Percentiles rank a stretch among this genome's conserved stretches.
These are phyloP conservation scores for Mesorhabditis sp. DNA, from an alignment of 2,888 invertebrate genomes.

Conservation along the genomic window DNA sequence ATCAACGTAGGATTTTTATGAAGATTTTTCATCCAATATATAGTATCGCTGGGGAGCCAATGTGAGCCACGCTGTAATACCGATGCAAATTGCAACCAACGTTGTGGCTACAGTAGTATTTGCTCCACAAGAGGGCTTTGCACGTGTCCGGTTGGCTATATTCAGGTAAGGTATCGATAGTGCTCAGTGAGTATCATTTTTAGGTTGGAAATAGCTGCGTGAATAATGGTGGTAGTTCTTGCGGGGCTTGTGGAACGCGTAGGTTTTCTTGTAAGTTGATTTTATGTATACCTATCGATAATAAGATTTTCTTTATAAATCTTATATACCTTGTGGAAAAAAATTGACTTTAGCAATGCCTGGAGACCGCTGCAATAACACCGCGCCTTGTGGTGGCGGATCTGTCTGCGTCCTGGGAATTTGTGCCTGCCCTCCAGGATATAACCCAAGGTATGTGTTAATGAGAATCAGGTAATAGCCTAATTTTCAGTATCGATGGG, in stretches of 20 bases:
- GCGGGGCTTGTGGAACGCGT: not conserved
- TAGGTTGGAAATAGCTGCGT: not conserved
- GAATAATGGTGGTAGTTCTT: not conserved
- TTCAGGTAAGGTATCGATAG: not conserved
- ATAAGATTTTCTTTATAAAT: not conserved
- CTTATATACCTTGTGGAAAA: not conserved
- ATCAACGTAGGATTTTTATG: too few species aligned
- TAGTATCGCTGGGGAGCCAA: constrained; percentile 44
- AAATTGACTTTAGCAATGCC: constrained; percentile 30
- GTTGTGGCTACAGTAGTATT: not conserved
- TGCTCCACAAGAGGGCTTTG: not conserved
- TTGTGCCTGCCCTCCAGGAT: constrained; percentile 53
- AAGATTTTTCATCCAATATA: constrained; percentile 2
- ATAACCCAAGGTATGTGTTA: constrained; percentile 35
- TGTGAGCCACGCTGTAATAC: constrained; percentile 46
- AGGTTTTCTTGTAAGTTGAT: not conserved
- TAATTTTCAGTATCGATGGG: constrained; percentile 28
- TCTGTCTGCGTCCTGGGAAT: constrained; percentile 48
- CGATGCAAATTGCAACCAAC: not conserved
- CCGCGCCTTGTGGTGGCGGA: constrained; percentile 49
- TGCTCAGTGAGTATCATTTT: not conserved
- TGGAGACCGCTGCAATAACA: constrained; percentile 45
- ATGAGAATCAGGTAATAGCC: not conserved
- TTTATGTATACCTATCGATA: not conserved
- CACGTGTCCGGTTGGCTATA: constrained; percentile 4